Evolutionary conservation across 2,113 vertebrate genomes (phyloP).

Genomic region (Acrocephalus arundinaceus): DNA sequence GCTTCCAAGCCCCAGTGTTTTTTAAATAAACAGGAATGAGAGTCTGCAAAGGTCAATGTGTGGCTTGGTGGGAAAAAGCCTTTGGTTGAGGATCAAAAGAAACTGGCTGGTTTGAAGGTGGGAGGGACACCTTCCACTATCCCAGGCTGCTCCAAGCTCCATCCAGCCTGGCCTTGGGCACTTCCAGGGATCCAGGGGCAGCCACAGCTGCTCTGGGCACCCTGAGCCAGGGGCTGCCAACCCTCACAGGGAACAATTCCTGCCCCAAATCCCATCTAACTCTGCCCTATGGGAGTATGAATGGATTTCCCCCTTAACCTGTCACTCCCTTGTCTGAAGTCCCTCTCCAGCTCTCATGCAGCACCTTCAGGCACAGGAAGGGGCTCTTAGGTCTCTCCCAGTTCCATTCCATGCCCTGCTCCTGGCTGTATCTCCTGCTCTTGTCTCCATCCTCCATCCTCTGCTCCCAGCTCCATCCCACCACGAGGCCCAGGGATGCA

Average conservation of each 20-base stretch:
- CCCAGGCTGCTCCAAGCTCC: rapidly evolving
- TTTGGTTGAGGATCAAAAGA: not conserved
- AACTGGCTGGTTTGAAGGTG: not conserved
- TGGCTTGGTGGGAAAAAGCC: conserved; percentile 46
- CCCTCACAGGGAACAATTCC: not conserved
- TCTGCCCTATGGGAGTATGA: not conserved
- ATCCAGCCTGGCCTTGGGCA: rapidly evolving
- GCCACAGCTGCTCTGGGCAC: not conserved
- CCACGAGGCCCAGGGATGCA: rapidly evolving
- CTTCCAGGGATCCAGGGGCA: not conserved
- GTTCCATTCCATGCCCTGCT: not conserved
- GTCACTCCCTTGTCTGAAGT: not conserved
- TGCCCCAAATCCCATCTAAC: not conserved
- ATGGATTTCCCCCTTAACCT: not conserved
- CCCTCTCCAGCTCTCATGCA: not conserved
- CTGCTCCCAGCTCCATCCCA: not conserved
- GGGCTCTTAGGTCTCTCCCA: not conserved
- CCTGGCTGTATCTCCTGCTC: not conserved
- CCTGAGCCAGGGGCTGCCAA: rapidly evolving
- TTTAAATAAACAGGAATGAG: conserved; percentile 44
- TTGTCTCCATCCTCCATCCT: not conserved
- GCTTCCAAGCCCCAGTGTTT: conserved; percentile 24
- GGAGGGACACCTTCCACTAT: not conserved
- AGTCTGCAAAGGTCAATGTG: conserved; percentile 15
- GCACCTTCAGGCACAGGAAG: not conserved